Evolutionary conservation across 30 jellyfish, hydroid and myxozoan species (phyloP), one percentile per base, ranked within the genome.

Genomic region (Haliclystus octoradiatus): DNA sequence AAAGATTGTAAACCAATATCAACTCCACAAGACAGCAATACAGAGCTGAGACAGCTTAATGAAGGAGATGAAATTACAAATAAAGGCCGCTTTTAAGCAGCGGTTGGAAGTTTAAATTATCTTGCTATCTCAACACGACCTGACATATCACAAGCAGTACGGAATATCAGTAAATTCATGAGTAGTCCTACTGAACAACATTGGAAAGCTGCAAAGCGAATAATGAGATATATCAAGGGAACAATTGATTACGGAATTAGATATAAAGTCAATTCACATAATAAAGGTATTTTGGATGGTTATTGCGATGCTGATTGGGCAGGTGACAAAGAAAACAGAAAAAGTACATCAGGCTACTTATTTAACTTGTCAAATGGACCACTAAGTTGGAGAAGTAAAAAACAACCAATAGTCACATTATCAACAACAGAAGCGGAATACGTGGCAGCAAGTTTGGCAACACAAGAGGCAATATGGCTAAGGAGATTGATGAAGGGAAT

Each of bases 391-490:
- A 71, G 23, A 9, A 71, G 80, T 71, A 76, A 71, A 31, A 71
- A 63, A 71, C 82, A 71, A 71, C 52, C 52, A 63, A 50, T 62
- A 19, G 82, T 71, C 57, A 50, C 82, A 71, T n/a, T 71, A 23
- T 71, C 82, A 71, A 71, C 82, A 51, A 71, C 82, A 26, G 82
- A 71, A 33, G 82, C 82, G 57, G 82, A 71, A 71, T 71, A 50
- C 57, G 82, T 71, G 57, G 82, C 82, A 50, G 77, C 79, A 29
- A 71, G 82, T 71, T 62, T 50, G 57, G 79, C n/a, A n/a, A n/a
- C n/a, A n/a, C n/a, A n/a, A n/a, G n/a, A n/a, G n/a, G n/a, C n/a
- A n/a, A n/a, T n/a, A n/a, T n/a, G n/a, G n/a, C n/a, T n/a, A n/a
- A n/a, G n/a, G n/a, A n/a, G n/a, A n/a, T n/a, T n/a, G n/a, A n/a